Evolutionary conservation across 2,797 vertebrate species (phyloP).

Genomic region (Nyctalus aviator): DNA sequence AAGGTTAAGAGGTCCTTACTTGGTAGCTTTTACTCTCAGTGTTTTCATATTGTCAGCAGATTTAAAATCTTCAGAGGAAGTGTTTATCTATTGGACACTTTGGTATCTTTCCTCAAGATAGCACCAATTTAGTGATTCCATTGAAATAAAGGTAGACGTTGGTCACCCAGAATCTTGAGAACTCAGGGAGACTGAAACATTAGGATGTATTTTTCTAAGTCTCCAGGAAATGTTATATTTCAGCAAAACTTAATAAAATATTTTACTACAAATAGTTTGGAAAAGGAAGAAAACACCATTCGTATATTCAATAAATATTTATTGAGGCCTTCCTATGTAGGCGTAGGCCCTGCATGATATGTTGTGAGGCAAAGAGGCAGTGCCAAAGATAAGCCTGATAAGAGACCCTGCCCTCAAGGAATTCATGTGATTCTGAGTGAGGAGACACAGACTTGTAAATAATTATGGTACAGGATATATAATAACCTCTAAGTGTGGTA

Average conservation of each 20-base stretch:
- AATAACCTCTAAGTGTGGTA: background rate
- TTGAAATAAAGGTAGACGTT: background rate
- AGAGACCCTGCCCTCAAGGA: background rate
- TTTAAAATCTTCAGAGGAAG: background rate
- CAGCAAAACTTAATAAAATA: background rate
- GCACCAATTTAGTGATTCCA: background rate
- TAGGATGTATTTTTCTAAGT: slow-evolving; percentile 10
- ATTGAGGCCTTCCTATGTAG: background rate
- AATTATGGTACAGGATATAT: background rate
- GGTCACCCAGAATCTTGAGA: background rate
- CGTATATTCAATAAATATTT: background rate
- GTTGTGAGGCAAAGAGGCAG: background rate
- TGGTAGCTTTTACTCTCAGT: background rate
- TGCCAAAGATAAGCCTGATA: background rate
- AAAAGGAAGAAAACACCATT: slow-evolving; percentile 32
- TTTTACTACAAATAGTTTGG: background rate
- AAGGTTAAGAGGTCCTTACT: background rate
- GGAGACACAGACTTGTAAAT: background rate
- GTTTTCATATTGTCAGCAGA: background rate
- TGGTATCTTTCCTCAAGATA: background rate
- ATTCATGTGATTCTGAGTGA: background rate
- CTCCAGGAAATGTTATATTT: background rate
- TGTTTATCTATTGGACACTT: background rate
- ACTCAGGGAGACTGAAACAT: background rate
- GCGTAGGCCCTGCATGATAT: background rate